Percentiles rank a stretch among this genome's conserved stretches.
These are phyloP conservation scores for Drosophila nannoptera DNA, from an alignment of 1,140 invertebrate genomes.

Conservation along the genomic window DNA sequence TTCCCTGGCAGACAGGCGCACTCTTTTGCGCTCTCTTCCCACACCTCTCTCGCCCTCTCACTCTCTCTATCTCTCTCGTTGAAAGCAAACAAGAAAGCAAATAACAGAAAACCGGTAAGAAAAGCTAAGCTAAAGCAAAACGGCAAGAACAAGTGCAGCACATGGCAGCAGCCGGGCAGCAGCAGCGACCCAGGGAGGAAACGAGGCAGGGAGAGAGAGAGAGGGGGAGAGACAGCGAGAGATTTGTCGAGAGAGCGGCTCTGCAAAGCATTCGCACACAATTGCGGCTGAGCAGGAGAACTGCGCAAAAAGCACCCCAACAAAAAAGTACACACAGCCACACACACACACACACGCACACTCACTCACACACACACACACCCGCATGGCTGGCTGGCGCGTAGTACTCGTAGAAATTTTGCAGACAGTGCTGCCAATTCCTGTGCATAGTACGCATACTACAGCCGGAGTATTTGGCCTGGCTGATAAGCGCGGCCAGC, in stretches of 20 bases:
- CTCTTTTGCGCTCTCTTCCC: no score
- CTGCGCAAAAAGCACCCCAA: constrained; percentile 49
- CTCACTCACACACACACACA: constrained; percentile 20
- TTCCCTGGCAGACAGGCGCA: not conserved
- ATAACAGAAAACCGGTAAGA: constrained; percentile 70
- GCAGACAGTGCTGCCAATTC: constrained; percentile 66
- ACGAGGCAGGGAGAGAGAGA: constrained; percentile 4
- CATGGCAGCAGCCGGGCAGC: constrained; percentile 35
- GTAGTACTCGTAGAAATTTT: constrained; percentile 44
- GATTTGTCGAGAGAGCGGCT: constrained; percentile 28
- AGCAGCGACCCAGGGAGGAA: not conserved
- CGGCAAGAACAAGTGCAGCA: constrained; percentile 65
- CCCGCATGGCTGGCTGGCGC: not conserved
- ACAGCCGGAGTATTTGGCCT: constrained; percentile 56
- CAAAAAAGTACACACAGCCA: no score
- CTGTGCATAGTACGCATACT: constrained; percentile 60
- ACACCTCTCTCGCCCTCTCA: not conserved
- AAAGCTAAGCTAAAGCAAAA: constrained; percentile 59
- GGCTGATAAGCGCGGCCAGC: constrained; percentile 62
- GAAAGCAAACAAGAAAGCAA: constrained; percentile 69
- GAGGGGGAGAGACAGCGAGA: not conserved
- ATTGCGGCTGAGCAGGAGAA: constrained; percentile 1
- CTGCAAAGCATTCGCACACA: constrained; percentile 43
- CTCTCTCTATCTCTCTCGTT: constrained; percentile 2
- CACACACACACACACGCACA: no score